A percentile compares a stretch with the other conserved stretches of the same genome.
phyloP scores from a whole-genome alignment of 1,140 invertebrate genomes.

The Microplitis mediator region DNA sequence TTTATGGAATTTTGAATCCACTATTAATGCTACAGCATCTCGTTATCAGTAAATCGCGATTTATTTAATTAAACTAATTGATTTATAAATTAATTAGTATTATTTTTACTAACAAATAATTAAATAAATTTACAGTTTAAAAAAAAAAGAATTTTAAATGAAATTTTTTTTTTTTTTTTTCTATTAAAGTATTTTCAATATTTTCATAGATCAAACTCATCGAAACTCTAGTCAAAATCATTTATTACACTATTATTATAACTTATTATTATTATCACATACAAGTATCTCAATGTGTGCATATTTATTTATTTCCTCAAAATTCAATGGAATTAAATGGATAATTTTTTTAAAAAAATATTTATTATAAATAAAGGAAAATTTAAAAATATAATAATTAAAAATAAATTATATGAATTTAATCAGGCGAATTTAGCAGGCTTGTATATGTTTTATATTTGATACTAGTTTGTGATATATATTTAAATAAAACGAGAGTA shows the following conservation, averaged over 20 bases:
- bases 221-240: constrained; percentile 57
- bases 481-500: constrained; percentile 39
- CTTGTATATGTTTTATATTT: constrained; percentile 61
- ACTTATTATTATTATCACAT: background rate
- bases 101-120: background rate
- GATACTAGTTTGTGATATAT: constrained; percentile 57
- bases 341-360: constrained; percentile 54
- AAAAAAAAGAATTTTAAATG: background rate
- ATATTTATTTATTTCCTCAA: constrained; percentile 11
- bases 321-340: constrained; percentile 51
- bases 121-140: background rate
- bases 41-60: background rate
- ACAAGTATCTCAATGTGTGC: background rate
- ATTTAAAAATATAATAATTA: constrained; percentile 30
- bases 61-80: background rate
- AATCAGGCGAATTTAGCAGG: constrained; percentile 49
- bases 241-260: constrained; percentile 17
- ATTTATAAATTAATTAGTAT: background rate
- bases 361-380: constrained; percentile 47
- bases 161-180: constrained; percentile 21
- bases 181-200: constrained; percentile 18
- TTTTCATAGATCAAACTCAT: constrained; percentile 12
- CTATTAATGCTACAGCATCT: constrained; percentile 2
- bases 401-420: constrained; percentile 50
- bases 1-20: background rate